Percentiles rank a stretch among this genome's conserved stretches.
Conservation (phyloP, 2,113 vertebrate species). For the Cynocephalus volans region DNA sequence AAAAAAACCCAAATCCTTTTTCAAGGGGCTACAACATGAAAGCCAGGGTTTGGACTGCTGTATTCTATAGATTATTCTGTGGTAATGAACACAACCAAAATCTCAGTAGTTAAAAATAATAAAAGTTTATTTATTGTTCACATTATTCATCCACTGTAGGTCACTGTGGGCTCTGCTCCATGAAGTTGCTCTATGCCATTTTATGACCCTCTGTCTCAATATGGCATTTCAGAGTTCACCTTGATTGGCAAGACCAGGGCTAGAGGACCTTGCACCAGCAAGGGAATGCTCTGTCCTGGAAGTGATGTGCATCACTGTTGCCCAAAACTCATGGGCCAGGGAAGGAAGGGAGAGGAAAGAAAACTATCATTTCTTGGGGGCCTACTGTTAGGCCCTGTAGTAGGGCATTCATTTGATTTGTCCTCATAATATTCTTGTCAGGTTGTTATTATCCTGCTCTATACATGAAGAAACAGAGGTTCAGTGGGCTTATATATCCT, state of each 20-base stretch:
- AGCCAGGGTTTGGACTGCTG: neutral
- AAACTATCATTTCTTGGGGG: neutral
- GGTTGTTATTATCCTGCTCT: constrained; percentile 8
- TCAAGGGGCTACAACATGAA: neutral
- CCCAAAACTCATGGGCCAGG: neutral
- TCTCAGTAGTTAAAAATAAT: neutral
- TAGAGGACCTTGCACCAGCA: neutral
- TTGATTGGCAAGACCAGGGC: neutral
- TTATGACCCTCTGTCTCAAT: neutral
- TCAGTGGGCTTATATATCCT: constrained; percentile 7
- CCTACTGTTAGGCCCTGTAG: neutral
- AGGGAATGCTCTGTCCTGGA: neutral
- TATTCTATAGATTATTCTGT: neutral
- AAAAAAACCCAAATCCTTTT: neutral
- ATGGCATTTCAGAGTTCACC: neutral
- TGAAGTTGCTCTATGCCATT: neutral
- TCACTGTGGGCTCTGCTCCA: neutral
- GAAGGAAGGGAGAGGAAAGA: neutral
- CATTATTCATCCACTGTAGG: neutral
- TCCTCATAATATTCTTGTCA: neutral
- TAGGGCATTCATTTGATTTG: neutral
- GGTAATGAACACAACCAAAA: neutral
- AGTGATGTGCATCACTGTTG: neutral
- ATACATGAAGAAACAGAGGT: neutral
- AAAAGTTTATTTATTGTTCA: neutral